These are phyloP conservation scores for Callorhinus ursinus DNA, from an alignment of 2,113 vertebrate genomes.

Conservation along the genomic window DNA sequence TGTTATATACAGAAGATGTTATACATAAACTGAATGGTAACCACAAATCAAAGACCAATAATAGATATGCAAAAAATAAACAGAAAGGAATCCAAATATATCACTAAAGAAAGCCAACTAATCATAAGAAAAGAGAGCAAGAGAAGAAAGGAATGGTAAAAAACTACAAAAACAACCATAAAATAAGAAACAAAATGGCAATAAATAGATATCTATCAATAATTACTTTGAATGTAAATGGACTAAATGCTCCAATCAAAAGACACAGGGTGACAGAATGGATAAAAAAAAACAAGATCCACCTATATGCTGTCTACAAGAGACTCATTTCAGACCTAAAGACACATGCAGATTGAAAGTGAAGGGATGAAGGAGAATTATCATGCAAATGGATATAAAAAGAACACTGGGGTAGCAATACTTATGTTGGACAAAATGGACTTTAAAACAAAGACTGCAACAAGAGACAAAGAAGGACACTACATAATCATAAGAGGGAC, in stretches of 20 bases:
- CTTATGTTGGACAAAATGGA: background rate
- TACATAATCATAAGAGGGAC: too few species aligned
- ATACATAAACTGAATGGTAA: background rate
- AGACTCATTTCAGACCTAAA: background rate
- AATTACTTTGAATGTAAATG: background rate
- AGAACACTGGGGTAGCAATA: background rate
- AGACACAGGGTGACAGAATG: background rate
- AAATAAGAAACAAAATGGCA: background rate
- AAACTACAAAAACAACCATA: background rate
- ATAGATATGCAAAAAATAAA: background rate
- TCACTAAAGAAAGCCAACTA: background rate
- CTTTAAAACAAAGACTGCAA: background rate
- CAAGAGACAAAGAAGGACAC: background rate
- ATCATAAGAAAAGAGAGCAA: background rate
- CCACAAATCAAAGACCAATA: background rate
- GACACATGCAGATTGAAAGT: background rate
- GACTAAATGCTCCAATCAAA: background rate
- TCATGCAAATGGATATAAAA: background rate
- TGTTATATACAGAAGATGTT: background rate
- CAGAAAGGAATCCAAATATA: background rate
- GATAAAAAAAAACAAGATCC: background rate
- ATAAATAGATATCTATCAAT: background rate
- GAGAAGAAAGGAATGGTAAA: background rate
- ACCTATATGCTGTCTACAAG: background rate
- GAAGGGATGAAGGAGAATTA: background rate